Evolutionary conservation across 2,797 vertebrate species (phyloP).

Genomic region (Cottoperca gobio): DNA sequence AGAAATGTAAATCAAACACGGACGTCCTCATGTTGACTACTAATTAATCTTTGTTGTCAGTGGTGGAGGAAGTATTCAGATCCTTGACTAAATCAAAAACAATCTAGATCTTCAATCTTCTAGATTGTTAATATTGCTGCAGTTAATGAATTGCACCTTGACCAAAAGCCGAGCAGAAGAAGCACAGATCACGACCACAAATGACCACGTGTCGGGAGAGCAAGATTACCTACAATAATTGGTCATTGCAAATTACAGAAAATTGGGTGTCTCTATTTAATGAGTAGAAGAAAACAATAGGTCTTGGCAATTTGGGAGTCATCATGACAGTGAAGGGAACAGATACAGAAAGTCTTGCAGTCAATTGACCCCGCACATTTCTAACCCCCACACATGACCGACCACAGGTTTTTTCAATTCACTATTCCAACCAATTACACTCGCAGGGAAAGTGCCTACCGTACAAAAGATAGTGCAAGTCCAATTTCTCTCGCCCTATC

Average conservation of each 20-base stretch:
- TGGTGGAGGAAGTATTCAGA: not conserved
- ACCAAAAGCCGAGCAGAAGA: constrained; percentile 23
- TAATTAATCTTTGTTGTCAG: constrained; percentile 35
- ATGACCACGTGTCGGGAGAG: constrained; percentile 26
- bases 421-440: constrained; percentile 69
- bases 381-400: constrained; percentile 36
- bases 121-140: no score
- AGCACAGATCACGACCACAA: constrained; percentile 13
- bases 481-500: constrained; percentile 56
- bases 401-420: constrained; percentile 51
- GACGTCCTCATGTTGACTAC: constrained; percentile 1
- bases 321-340: constrained; percentile 33
- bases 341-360: constrained; percentile 42
- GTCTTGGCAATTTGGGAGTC: constrained; percentile 50
- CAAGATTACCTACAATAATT: constrained; percentile 34
- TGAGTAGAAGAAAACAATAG: constrained; percentile 52
- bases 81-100: not conserved
- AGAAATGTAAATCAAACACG: constrained; percentile 41
- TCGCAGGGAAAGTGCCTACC: constrained; percentile 28
- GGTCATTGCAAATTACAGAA: constrained; percentile 44
- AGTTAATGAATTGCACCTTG: not conserved
- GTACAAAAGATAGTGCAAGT: constrained; percentile 63
- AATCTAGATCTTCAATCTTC: no score
- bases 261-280: constrained; percentile 46
- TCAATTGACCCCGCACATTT: constrained; percentile 61